phyloP scores from a whole-genome alignment of 2,888 invertebrate genomes.

The Chymomyza caudatula region DNA sequence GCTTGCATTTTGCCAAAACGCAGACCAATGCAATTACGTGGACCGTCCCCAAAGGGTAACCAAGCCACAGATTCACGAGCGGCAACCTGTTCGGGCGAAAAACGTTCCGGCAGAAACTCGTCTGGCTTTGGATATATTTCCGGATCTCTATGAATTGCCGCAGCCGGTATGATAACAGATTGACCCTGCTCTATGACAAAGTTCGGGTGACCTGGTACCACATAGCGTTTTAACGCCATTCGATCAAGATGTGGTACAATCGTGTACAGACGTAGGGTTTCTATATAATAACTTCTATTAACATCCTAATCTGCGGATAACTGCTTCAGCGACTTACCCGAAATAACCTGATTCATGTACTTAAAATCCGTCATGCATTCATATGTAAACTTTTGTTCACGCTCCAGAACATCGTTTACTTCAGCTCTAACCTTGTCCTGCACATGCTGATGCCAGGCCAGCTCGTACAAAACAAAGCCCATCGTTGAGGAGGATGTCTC shows the following conservation, averaged over 20 bases:
- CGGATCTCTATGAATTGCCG: constrained; percentile 80
- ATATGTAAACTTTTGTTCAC: constrained; percentile 77
- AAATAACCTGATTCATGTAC: constrained; percentile 78
- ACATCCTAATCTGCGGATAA: background rate
- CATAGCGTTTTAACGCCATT: constrained; percentile 79
- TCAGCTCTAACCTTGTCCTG: constrained; percentile 78
- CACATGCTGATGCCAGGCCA: constrained; percentile 78
- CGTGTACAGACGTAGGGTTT: constrained; percentile 81
- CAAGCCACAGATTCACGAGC: constrained; percentile 77
- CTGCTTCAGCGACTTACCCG: constrained; percentile 67
- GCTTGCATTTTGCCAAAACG: constrained; percentile 74
- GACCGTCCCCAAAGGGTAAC: constrained; percentile 76
- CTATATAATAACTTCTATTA: constrained; percentile 63
- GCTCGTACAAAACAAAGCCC: constrained; percentile 78
- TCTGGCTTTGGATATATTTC: constrained; percentile 80
- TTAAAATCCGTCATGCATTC: constrained; percentile 75
- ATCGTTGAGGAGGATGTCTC: constrained; percentile 79
- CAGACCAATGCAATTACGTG: constrained; percentile 74
- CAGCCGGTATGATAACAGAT: constrained; percentile 59
- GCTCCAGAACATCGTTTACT: constrained; percentile 73
- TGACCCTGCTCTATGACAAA: constrained; percentile 78
- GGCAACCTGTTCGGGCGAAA: constrained; percentile 80
- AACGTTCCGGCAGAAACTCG: constrained; percentile 82
- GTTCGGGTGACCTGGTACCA: constrained; percentile 79
- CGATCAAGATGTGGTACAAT: constrained; percentile 79